phyloP scores from a whole-genome alignment of 2,797 vertebrate genomes.

The Cryptoprocta ferox region DNA sequence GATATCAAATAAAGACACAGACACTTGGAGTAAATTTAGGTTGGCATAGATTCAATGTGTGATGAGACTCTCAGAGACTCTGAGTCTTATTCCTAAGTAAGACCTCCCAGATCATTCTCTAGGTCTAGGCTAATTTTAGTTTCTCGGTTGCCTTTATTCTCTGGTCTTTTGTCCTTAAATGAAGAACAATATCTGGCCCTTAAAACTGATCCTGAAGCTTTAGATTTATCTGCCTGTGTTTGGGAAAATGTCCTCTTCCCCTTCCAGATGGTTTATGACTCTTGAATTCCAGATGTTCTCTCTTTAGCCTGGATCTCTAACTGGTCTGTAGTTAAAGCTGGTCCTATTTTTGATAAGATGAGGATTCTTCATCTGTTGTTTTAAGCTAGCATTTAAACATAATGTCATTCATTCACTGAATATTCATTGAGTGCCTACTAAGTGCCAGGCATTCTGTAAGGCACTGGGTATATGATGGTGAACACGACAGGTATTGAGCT shows the following conservation, averaged over 20 bases:
- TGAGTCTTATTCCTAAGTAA: background rate
- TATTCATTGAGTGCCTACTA: background rate
- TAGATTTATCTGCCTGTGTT: background rate
- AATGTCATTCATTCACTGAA: background rate
- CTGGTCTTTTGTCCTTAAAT: background rate
- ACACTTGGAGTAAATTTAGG: background rate
- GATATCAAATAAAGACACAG: background rate
- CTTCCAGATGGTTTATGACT: background rate
- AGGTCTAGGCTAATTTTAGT: background rate
- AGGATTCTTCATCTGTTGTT: conserved; percentile 10
- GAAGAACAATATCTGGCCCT: background rate
- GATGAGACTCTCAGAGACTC: background rate
- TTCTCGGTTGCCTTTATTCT: background rate
- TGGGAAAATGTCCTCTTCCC: background rate
- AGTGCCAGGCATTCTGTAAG: background rate
- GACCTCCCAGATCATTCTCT: background rate
- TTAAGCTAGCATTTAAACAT: background rate
- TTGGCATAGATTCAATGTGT: background rate
- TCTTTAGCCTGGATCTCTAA: background rate
- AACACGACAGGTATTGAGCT: background rate
- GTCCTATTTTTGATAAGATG: conserved; percentile 24
- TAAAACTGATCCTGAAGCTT: background rate
- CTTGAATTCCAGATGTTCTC: background rate
- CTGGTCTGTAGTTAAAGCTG: background rate
- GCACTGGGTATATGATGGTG: background rate